Conservation (phyloP, 2,113 vertebrate species). For the Elachura formosa region DNA sequence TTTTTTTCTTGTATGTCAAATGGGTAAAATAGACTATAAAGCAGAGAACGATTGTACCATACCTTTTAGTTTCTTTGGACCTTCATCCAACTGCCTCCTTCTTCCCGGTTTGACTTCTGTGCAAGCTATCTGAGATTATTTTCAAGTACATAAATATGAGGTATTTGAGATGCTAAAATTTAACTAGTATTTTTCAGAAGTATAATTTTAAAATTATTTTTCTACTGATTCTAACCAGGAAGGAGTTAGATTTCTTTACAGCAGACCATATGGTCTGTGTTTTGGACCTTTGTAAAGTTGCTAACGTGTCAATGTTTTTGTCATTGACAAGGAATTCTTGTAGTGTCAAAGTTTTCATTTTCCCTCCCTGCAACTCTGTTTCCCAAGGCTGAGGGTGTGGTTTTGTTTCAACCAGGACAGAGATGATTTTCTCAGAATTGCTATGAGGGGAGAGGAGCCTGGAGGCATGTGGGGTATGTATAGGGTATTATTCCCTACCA, state of each 20-base stretch:
- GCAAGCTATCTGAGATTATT: neutral
- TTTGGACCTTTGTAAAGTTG: neutral
- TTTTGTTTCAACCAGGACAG: neutral
- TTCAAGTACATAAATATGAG: neutral
- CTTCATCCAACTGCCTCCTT: accelerated
- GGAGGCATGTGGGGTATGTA: accelerated
- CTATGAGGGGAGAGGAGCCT: neutral
- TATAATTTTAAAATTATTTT: neutral
- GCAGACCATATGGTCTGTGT: neutral
- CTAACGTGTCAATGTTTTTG: neutral
- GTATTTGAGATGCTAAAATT: neutral
- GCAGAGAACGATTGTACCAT: neutral
- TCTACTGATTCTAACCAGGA: neutral
- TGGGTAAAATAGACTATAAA: neutral
- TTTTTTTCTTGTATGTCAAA: neutral
- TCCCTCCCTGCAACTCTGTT: neutral
- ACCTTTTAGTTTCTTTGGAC: neutral
- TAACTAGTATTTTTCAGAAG: neutral
- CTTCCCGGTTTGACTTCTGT: neutral
- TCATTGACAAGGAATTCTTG: neutral
- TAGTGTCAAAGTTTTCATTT: neutral
- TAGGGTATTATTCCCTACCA: too few species aligned
- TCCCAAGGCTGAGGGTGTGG: accelerated
- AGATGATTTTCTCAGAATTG: neutral
- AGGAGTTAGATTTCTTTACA: neutral